Base-by-base conservation (phyloP, 2,888 invertebrate species). In the Dioctria linearis region DNA sequence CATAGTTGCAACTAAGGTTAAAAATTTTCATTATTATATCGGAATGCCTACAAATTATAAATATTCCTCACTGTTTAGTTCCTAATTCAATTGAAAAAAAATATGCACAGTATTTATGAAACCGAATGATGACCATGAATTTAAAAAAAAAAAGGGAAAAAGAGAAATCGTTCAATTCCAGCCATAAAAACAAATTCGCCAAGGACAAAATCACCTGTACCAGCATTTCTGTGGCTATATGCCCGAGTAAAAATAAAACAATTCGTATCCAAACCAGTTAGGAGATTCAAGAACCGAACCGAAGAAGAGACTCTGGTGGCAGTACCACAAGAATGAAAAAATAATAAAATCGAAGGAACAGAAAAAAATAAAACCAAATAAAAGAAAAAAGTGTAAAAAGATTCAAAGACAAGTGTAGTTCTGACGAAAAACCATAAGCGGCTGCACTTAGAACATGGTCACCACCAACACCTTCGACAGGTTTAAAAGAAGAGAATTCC, bases 381-480 rank as follows among this genome's bases (percentile, higher is more conserved):
- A 65, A 39, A 25, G 25, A 63, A 59, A 43, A 69, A 69, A 75
- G 54, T 63, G 78, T 73, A 81, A 79, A 42, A 71, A 25, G 51
- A 59, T 37, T 63, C 75, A 66, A 66, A 73, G 79, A 81, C 81
- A 81, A 81, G 81, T 80, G 75, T 75, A 80, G 80, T 80, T 80
- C 76, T 76, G 76, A 76, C 67, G 76, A 80, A 76, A 76, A 80
- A 71, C 78, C 80, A 81, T 78, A 81, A 81, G 78, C 80, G 71
- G 80, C 59, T 54, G 79, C 71, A 76, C 83, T 83, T 83, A 71
- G 83, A 86, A 87, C 88, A 87, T 87, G 88, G 86, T 88, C 88
- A 88, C 88, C 88, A 86, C 87, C 88, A 88, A 88, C 88, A 88
- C 88, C 88, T 88, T 86, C 87, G 88, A 87, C 87, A 87, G 88